Base-by-base conservation (phyloP, 2,888 invertebrate genomes). In the Perizoma flavofasciatum region DNA sequence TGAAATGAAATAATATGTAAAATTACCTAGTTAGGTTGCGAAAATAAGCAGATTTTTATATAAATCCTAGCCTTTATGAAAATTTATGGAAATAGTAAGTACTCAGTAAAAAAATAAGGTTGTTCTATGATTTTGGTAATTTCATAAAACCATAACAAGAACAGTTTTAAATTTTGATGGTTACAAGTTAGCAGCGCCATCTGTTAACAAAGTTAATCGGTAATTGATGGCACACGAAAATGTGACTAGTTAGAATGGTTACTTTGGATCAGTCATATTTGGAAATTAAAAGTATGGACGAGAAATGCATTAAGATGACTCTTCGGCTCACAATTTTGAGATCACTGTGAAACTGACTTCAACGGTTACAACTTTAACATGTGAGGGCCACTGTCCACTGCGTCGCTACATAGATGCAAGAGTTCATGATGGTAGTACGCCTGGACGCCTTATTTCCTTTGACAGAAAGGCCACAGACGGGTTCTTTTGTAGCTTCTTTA, bases 321-420 rank as follows among this genome's bases (percentile, higher is more conserved):
- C 75, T 78, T 73, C 78, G 83, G 82, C 82, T 86, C 81, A 83
- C 81, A 85, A 85, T 86, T 86, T 87, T 90, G 90, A 91, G 90
- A 90, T 90, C 90, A 89, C 78, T 81, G 77, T 80, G 75, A 81
- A 83, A 81, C 79, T 78, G 82, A 77, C 85, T 75, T 75, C 50
- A 61, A 59, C 55, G 55, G 54, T 56, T 61, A 71, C 54, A 64
- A 66, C 61, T 66, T 68, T 60, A 65, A 66, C 63, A 62, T 59
- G 53, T 46, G 32, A 54, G 33, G 46, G 37, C 33, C 56, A 49
- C 56, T 53, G 56, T 46, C n/a, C 4, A 34, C 32, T 7, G 44
- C 5, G 32, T 49, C 49, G 52, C 45, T 41, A 44, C 52, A 10
- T 35, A 58, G 7, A 33, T 45, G 7, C 6, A 6, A n/a, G 40